Conservation (phyloP, 2,888 invertebrate genomes). For the Tenthredo livida region DNA sequence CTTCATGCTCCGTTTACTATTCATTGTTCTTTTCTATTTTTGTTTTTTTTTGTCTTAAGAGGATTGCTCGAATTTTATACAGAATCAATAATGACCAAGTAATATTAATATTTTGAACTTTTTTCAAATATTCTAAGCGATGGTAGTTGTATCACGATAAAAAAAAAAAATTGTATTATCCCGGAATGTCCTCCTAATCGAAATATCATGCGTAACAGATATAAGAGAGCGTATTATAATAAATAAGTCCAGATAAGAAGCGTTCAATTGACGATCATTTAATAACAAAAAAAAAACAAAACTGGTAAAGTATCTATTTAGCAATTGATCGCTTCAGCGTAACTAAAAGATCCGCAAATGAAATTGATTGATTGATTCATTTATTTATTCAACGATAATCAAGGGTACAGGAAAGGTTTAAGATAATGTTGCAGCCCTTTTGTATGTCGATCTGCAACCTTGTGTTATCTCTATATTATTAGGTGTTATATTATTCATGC, state of each 20-base stretch:
- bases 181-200: constrained; percentile 7
- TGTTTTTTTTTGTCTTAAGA: neutral
- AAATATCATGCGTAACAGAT: neutral
- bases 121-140: neutral
- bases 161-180: neutral
- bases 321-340: neutral
- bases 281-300: constrained; percentile 60
- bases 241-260: neutral
- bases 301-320: constrained; percentile 62
- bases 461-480: constrained; percentile 70
- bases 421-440: constrained; percentile 74
- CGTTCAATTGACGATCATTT: constrained; percentile 8
- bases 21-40: neutral
- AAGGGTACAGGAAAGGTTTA: constrained; percentile 57
- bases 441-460: constrained; percentile 76
- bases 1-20: neutral
- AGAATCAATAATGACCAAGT: neutral
- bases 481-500: constrained; percentile 37
- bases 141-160: neutral
- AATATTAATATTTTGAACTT: neutral
- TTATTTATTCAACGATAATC: neutral
- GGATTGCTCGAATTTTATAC: neutral
- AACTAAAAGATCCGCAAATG: neutral
- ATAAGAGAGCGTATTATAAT: constrained; percentile 8
- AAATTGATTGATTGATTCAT: neutral